phyloP scores from a whole-genome alignment of 2,113 vertebrate species.

The Procavia capensis region DNA sequence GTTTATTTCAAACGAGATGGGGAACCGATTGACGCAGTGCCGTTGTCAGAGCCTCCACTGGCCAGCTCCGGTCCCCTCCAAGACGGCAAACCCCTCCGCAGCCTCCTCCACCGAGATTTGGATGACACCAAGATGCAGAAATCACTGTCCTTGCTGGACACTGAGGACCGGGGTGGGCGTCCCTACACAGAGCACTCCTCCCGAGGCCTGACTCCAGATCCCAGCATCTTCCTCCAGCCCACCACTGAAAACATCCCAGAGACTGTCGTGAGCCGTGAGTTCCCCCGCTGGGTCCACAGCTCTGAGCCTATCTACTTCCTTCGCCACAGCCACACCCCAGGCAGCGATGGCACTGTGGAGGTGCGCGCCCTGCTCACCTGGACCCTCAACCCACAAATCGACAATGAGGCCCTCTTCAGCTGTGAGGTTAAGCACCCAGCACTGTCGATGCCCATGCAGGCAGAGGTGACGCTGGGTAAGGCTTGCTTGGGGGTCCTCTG shows the following conservation, averaged over 20 bases:
- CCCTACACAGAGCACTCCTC: conserved; percentile 88
- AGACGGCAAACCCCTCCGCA: conserved; percentile 83
- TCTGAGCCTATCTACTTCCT: conserved; percentile 93
- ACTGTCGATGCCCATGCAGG: conserved; percentile 97
- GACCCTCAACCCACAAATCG: conserved; percentile 96
- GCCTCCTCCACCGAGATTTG: conserved; percentile 89
- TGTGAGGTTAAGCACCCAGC: conserved; percentile 97
- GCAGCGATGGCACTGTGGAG: conserved; percentile 93
- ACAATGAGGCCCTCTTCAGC: conserved; percentile 97
- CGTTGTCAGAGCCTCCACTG: conserved; percentile 87
- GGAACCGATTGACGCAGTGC: conserved; percentile 92
- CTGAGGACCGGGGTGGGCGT: conserved; percentile 77
- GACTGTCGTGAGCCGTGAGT: conserved; percentile 95
- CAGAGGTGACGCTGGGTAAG: conserved; percentile 95
- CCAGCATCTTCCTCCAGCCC: conserved; percentile 80
- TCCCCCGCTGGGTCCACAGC: conserved; percentile 96
- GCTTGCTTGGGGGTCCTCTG: rapidly evolving
- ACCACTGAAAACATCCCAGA: conserved; percentile 93
- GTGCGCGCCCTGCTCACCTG: conserved; percentile 94
- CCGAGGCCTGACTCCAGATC: conserved; percentile 82
- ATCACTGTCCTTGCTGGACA: conserved; percentile 89
- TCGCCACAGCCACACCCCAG: conserved; percentile 88
- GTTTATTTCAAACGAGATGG: conserved; percentile 96
- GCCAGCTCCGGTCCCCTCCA: conserved; percentile 64
- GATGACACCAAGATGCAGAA: conserved; percentile 94